These are phyloP conservation scores for Scopus umbretta DNA, from an alignment of 2,113 vertebrate genomes.

Conservation along the genomic window DNA sequence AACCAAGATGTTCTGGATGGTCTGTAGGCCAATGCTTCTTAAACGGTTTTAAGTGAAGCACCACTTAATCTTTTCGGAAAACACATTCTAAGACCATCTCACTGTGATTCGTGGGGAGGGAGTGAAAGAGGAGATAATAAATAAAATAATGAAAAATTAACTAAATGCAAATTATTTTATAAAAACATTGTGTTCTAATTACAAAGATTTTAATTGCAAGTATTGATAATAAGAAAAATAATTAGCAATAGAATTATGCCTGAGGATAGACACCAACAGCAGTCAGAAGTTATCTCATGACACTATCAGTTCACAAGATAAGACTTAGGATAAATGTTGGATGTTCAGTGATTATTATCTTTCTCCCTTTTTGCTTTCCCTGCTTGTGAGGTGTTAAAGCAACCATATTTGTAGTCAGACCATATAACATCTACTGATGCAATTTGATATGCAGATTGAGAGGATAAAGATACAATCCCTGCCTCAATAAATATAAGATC, in stretches of 20 bases:
- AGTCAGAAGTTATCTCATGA: background rate
- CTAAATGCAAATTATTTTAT: slow-evolving; percentile 43
- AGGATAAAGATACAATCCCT: slow-evolving; percentile 3
- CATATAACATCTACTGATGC: background rate
- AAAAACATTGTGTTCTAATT: slow-evolving; percentile 38
- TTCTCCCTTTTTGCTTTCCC: background rate
- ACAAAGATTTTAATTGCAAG: slow-evolving; percentile 42
- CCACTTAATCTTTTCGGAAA: background rate
- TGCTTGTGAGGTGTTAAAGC: background rate
- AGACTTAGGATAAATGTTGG: background rate
- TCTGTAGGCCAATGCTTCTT: background rate
- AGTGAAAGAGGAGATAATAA: slow-evolving; percentile 25
- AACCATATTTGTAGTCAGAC: background rate
- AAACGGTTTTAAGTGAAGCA: background rate
- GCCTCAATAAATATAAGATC: background rate
- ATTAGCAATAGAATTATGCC: slow-evolving; percentile 42
- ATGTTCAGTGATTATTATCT: background rate
- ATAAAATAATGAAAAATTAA: slow-evolving; percentile 58
- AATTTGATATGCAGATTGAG: background rate
- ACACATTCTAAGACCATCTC: background rate
- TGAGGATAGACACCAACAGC: slow-evolving; percentile 9
- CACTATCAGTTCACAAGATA: background rate
- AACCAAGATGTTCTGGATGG: background rate
- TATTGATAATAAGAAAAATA: slow-evolving; percentile 55
- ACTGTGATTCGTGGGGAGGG: slow-evolving; percentile 4